A percentile compares a stretch with the other conserved stretches of the same genome.
phyloP scores from a whole-genome alignment of 2,113 vertebrate genomes.

The Sorex fumeus region DNA sequence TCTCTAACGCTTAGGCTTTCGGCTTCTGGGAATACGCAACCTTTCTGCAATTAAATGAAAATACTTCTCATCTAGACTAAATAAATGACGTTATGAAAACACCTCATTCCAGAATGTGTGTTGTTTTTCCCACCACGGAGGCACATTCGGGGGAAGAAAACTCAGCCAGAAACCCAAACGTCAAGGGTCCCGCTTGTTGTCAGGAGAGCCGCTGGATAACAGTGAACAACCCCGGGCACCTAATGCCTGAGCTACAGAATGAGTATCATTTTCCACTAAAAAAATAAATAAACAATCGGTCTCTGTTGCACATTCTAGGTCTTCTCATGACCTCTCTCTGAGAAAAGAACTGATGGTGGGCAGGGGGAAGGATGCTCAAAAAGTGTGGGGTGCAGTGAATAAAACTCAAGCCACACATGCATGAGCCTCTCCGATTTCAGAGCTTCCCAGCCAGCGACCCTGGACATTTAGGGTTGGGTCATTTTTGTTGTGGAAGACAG shows the following conservation, averaged over 20 bases:
- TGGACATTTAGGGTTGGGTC: neutral
- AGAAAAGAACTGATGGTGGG: neutral
- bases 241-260: neutral
- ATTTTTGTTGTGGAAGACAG: neutral
- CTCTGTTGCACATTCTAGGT: neutral
- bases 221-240: neutral
- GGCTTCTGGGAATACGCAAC: constrained; percentile 45
- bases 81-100: constrained; percentile 68
- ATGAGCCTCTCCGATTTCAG: neutral
- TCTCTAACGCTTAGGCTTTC: neutral
- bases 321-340: neutral
- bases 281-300: neutral
- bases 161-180: neutral
- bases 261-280: constrained; percentile 29
- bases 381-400: neutral
- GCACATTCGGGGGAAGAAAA: neutral
- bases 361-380: neutral
- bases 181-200: neutral
- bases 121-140: constrained; percentile 3
- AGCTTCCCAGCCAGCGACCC: neutral
- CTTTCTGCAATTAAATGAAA: constrained; percentile 58
- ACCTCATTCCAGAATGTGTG: neutral
- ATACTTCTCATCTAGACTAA: constrained; percentile 67
- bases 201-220: neutral
- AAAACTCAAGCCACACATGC: neutral